Conservation (phyloP, 1,140 invertebrate species). For the Platorchestia sp. region DNA sequence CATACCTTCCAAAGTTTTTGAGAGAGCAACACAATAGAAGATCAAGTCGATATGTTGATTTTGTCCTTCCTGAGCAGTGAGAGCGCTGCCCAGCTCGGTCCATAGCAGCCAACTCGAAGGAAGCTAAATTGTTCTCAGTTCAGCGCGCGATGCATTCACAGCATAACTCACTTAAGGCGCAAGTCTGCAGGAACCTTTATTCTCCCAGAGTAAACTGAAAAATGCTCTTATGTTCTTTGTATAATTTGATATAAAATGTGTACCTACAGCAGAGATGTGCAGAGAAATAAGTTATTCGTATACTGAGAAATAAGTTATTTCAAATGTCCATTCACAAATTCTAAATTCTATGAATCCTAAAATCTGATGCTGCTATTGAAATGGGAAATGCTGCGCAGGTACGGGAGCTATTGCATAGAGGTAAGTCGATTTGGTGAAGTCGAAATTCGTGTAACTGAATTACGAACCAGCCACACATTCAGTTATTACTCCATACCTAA, state of each 20-base stretch:
- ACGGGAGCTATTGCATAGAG: background rate
- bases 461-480: background rate
- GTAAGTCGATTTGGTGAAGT: background rate
- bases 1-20: too few species aligned
- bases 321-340: background rate
- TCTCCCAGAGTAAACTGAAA: background rate
- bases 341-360: background rate
- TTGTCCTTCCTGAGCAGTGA: background rate
- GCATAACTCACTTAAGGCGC: background rate
- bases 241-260: background rate
- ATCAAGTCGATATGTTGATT: background rate
- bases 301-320: background rate
- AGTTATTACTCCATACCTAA: background rate
- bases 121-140: background rate
- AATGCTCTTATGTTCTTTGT: background rate
- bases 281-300: too few species aligned
- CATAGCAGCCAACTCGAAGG: background rate
- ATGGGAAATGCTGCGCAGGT: background rate
- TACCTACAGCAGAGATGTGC: too few species aligned
- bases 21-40: background rate
- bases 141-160: background rate
- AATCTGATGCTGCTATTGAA: background rate
- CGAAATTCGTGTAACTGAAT: background rate
- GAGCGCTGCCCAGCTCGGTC: background rate
- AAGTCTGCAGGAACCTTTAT: background rate